phyloP scores from a whole-genome alignment of 2,888 invertebrate genomes.

The Erebia ligea region DNA sequence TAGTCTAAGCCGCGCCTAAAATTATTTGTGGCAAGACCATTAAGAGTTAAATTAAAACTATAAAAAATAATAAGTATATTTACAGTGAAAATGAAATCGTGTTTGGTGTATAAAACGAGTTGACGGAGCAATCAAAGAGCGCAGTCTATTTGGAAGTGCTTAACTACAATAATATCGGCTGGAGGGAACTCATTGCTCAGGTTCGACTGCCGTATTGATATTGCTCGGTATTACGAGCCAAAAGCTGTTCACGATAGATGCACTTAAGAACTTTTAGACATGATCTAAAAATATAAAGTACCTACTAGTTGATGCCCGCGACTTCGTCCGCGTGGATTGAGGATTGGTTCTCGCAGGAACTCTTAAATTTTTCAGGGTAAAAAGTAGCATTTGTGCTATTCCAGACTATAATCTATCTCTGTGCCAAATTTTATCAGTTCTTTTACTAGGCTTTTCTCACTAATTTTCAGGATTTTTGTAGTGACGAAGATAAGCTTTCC shows the following conservation, averaged over 20 bases:
- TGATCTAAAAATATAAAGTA: neutral
- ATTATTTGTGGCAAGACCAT: no score
- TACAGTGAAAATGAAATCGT: neutral
- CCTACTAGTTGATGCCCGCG: neutral
- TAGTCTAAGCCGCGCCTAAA: no score
- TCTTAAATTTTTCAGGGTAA: no score
- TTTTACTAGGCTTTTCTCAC: no score
- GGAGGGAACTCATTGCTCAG: conserved; percentile 76
- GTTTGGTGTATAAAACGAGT: conserved; percentile 5
- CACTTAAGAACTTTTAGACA: conserved; percentile 43
- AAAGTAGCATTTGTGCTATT: no score
- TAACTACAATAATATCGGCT: conserved; percentile 52
- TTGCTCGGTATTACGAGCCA: conserved; percentile 80
- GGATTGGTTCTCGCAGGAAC: no score
- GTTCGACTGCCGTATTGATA: conserved; percentile 79
- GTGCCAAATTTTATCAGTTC: neutral
- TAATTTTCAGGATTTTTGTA: no score
- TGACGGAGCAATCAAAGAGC: conserved; percentile 25
- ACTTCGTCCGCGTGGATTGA: neutral
- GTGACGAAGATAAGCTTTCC: no score
- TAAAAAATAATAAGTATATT: neutral
- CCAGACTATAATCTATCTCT: neutral
- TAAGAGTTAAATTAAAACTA: no score
- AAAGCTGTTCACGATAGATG: conserved; percentile 65
- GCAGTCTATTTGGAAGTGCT: conserved; percentile 49